phyloP scores from a whole-genome alignment of 2,113 vertebrate genomes.

The Picathartes gymnocephalus region DNA sequence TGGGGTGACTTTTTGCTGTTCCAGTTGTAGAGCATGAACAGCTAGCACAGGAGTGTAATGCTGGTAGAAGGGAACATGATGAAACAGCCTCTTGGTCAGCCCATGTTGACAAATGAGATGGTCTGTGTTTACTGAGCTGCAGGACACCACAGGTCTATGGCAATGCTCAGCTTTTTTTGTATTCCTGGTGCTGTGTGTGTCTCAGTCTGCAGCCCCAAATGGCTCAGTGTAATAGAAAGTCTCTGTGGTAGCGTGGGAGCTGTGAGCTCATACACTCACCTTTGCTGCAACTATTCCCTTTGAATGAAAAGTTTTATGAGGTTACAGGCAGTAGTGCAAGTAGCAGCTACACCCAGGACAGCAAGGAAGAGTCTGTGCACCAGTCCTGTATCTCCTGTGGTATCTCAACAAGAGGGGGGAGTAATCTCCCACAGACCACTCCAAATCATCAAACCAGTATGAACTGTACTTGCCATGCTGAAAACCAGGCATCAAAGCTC shows the following conservation, averaged over 20 bases:
- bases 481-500: slow-evolving; percentile 39
- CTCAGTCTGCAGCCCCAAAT: not conserved
- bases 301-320: not conserved
- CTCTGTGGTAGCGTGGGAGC: not conserved
- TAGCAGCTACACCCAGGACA: not conserved
- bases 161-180: not conserved
- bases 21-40: not conserved
- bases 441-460: slow-evolving; percentile 41
- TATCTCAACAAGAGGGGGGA: slow-evolving; percentile 33
- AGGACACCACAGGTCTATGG: not conserved
- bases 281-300: not conserved
- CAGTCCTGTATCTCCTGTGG: slow-evolving; percentile 2
- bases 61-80: not conserved
- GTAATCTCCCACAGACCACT: slow-evolving; percentile 42
- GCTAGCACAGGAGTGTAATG: not conserved
- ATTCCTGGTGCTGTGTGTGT: not conserved
- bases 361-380: not conserved
- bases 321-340: not conserved
- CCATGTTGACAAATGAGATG: not conserved
- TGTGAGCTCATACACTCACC: not conserved
- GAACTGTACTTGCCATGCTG: not conserved
- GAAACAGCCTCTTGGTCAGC: not conserved
- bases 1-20: not conserved
- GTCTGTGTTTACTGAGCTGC: not conserved
- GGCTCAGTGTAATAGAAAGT: not conserved